Evolutionary conservation across 2,888 invertebrate species (phyloP).

Genomic region (Tenthredo amoena): DNA sequence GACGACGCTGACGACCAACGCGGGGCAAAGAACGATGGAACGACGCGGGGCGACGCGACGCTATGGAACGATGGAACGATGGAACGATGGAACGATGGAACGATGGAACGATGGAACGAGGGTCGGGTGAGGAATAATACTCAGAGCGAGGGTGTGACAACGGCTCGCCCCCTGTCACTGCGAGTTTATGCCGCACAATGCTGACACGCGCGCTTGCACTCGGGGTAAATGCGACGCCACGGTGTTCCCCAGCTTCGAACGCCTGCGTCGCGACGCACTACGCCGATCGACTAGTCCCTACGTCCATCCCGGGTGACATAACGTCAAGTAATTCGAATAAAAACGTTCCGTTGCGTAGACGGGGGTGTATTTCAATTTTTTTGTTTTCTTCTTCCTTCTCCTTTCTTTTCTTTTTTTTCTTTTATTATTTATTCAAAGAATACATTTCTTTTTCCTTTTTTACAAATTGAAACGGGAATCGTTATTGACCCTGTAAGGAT

Average conservation of each 20-base stretch:
- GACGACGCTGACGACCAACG: conserved; percentile 24
- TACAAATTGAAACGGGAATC: neutral
- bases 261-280: conserved; percentile 39
- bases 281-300: conserved; percentile 10
- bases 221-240: conserved; percentile 47
- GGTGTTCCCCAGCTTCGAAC: neutral
- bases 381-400: neutral
- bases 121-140: conserved; percentile 40
- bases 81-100: neutral
- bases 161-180: conserved; percentile 65
- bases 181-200: conserved; percentile 66
- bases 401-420: neutral
- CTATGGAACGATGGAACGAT: conserved; percentile 2
- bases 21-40: conserved; percentile 16
- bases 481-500: neutral
- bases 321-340: conserved; percentile 2
- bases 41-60: neutral
- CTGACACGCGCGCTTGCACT: conserved; percentile 60
- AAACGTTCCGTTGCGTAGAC: neutral
- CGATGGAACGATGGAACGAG: conserved; percentile 8
- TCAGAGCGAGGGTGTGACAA: conserved; percentile 62
- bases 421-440: neutral
- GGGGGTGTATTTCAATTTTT: conserved; percentile 1
- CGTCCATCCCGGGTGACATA: neutral
- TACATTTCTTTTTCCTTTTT: neutral